These are phyloP conservation scores for Glaucidium brasilianum DNA, from an alignment of 2,113 vertebrate genomes.

Conservation along the genomic window DNA sequence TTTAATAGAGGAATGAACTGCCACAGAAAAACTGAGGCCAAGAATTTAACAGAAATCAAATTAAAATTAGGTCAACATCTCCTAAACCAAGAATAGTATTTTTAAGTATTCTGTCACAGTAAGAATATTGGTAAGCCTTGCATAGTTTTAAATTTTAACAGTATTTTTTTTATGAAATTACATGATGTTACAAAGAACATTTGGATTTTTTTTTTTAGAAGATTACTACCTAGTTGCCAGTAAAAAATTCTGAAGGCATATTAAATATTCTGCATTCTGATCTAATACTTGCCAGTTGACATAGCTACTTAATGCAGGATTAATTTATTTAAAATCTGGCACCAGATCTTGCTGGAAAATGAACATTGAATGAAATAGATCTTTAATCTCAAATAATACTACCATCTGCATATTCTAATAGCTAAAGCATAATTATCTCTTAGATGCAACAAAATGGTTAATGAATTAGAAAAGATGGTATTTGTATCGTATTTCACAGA, in stretches of 20 bases:
- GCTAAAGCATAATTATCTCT: not conserved
- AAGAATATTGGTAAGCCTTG: not conserved
- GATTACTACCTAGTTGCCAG: not conserved
- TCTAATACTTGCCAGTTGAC: not conserved
- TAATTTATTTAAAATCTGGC: not conserved
- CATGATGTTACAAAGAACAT: not conserved
- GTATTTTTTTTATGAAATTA: not conserved
- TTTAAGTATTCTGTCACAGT: not conserved
- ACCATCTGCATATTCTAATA: not conserved
- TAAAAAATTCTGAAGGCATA: not conserved
- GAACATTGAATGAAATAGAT: not conserved
- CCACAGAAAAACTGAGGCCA: not conserved
- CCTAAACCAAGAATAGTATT: not conserved
- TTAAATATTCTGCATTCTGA: not conserved
- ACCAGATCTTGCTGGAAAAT: not conserved
- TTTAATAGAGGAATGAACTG: not conserved
- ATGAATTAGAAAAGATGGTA: not conserved
- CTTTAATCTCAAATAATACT: not conserved
- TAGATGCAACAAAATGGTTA: not conserved
- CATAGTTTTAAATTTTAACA: not conserved
- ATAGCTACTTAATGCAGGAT: not conserved
- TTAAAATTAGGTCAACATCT: not conserved
- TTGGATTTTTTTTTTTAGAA: not conserved
- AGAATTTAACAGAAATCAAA: not conserved
- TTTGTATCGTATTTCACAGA: not conserved